Base-by-base conservation (phyloP, 2,113 vertebrate genomes). In the Scolopax mira region DNA sequence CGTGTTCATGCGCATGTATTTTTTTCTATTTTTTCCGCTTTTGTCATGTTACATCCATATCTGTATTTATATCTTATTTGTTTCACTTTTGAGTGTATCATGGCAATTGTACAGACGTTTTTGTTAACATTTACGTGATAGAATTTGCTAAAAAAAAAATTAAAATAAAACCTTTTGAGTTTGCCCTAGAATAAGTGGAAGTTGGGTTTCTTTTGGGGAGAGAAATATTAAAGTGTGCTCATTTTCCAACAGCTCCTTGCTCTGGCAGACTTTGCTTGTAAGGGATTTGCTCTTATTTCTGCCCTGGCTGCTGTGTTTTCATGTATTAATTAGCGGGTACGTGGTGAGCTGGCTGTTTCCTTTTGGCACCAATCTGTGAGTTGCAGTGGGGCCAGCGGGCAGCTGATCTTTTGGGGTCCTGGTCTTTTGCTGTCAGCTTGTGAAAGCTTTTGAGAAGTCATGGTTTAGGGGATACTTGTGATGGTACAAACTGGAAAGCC, bases 11-110 rank as follows among this genome's bases (percentile, higher is more conserved):
- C 96, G 98, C 99, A 98, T 99, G 98, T 98, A 96, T 94, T 97
- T 97, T 96, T 97, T 97, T 94, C 95, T 96, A 94, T 97, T 97
- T 96, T 97, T 95, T 95, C 96, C 54, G 94, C 97, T 98, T 97
- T 98, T 98, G 97, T 98, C 98, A 98, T 99, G 98, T 98, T 98
- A 98, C 98, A 98, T 98, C 98, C 97, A 98, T 98, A 98, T 98
- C 98, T 98, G 98, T 99, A 99, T 99, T 99, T 99, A 99, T 99
- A 99, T 98, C 98, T 98, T 97, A 97, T 98, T 98, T 98, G 97
- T 98, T 98, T 98, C 98, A 98, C 97, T 98, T 98, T 98, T 98
- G 97, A 97, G 98, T 98, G 98, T 98, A 98, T 98, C 98, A 99
- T 98, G 97, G 98, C 97, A 97, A 98, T 98, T 99, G 99, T 99